Conservation (phyloP, 2,888 invertebrate species). For the Himalopsyche tibetana region DNA sequence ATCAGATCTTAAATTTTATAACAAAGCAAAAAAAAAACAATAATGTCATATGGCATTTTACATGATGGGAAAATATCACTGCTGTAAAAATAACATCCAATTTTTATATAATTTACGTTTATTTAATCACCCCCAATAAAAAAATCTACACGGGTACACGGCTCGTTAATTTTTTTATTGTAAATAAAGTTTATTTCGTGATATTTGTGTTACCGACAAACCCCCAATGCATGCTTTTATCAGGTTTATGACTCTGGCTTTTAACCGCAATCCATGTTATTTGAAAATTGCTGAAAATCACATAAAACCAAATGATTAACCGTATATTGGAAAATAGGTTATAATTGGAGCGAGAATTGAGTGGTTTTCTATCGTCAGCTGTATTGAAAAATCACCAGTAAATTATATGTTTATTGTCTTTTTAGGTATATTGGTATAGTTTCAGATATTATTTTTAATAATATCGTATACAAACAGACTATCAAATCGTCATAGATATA, state of each 20-base stretch:
- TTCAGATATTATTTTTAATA: too few species aligned
- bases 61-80: background rate
- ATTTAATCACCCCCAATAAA: conserved; percentile 4
- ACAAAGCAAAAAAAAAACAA: too few species aligned
- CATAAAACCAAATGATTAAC: background rate
- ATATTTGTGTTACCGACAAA: background rate
- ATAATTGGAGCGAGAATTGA: background rate
- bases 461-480: too few species aligned
- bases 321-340: background rate
- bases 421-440: too few species aligned
- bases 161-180: conserved; percentile 19
- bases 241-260: conserved; percentile 28
- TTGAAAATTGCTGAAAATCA: background rate
- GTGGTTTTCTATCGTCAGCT: background rate
- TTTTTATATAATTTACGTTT: background rate
- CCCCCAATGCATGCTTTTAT: background rate
- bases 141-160: background rate
- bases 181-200: conserved; percentile 5
- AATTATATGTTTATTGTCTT: too few species aligned
- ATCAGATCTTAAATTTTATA: too few species aligned
- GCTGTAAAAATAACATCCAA: background rate
- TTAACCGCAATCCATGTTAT: conserved; percentile 5
- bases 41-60: background rate
- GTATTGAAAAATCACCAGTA: too few species aligned
- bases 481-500: too few species aligned